phyloP scores from a whole-genome alignment of 2,888 invertebrate species.

The Phoenoteleia sp. region DNA sequence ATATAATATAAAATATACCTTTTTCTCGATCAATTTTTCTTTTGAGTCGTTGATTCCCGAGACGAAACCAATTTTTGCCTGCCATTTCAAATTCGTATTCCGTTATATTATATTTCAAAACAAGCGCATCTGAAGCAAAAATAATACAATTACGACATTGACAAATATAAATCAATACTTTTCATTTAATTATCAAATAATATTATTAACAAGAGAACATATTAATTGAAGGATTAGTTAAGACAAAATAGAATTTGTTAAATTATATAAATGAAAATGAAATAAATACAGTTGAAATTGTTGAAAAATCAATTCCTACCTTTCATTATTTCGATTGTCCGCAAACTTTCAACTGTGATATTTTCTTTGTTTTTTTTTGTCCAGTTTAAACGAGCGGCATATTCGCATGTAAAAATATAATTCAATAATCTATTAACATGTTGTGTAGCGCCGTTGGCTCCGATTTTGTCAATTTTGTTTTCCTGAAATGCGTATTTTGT shows the following conservation, averaged over 20 bases:
- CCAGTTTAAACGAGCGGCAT: not conserved
- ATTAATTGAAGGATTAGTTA: too few relatives aligned
- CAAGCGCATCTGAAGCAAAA: not conserved
- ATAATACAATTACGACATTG: too few relatives aligned
- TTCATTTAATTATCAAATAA: too few relatives aligned
- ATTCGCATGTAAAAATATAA: not conserved
- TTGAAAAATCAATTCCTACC: not conserved
- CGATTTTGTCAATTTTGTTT: not conserved
- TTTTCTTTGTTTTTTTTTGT: not conserved
- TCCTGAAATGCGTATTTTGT: not conserved
- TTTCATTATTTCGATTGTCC: not conserved
- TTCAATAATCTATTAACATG: not conserved
- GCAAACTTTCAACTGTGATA: not conserved
- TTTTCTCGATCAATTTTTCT: not conserved
- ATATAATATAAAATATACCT: not conserved
- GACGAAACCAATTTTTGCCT: not conserved
- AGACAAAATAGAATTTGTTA: too few relatives aligned
- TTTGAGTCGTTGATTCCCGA: not conserved
- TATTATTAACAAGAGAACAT: too few relatives aligned
- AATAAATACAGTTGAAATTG: too few relatives aligned
- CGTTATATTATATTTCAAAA: not conserved
- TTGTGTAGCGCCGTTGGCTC: not conserved
- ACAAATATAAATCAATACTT: too few relatives aligned
- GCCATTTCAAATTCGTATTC: not conserved
- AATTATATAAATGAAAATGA: too few relatives aligned